Evolutionary conservation across 2,797 vertebrate species (phyloP).

Genomic region (Rhinichthys osculus): DNA sequence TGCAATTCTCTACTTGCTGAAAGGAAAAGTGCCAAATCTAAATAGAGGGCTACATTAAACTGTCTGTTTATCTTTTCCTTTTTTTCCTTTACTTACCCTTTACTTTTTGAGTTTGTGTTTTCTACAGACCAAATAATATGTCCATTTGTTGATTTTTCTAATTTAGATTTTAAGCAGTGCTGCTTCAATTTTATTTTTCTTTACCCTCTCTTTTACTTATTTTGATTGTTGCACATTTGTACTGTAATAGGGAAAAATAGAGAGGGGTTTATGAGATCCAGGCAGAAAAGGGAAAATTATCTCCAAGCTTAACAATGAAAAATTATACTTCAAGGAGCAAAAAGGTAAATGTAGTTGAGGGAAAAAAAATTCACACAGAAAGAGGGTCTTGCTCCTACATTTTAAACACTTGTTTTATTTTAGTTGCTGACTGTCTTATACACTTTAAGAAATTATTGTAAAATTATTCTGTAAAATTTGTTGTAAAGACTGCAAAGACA

Average conservation of each 20-base stretch:
- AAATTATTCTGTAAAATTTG: not conserved
- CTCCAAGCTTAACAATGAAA: not conserved
- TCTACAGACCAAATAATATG: slow-evolving; percentile 32
- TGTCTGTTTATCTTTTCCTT: slow-evolving; percentile 35
- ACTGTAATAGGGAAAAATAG: slow-evolving; percentile 4
- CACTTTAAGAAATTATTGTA: not conserved
- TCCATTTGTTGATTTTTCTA: slow-evolving; percentile 20
- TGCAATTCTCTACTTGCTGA: slow-evolving; percentile 39
- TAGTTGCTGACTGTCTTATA: not conserved
- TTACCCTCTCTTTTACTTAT: not conserved
- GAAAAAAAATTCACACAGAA: not conserved
- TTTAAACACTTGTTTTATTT: slow-evolving; percentile 24
- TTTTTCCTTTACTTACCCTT: not conserved
- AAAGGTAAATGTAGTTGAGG: slow-evolving; percentile 3
- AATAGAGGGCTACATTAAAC: slow-evolving; percentile 56
- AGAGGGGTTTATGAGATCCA: not conserved
- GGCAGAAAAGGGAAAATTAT: slow-evolving; percentile 11
- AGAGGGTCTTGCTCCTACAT: not conserved
- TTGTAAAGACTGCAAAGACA: not conserved
- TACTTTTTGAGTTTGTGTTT: slow-evolving; percentile 41
- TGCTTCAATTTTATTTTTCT: not conserved
- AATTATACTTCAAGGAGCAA: not conserved
- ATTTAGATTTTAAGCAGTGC: not conserved
- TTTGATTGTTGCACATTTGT: slow-evolving; percentile 17
- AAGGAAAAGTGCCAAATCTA: slow-evolving; percentile 76